Percentiles rank a stretch among this genome's conserved stretches.
These are phyloP conservation scores for Oreochromis grahami DNA, from an alignment of 2,797 vertebrate genomes.

Conservation along the genomic window DNA sequence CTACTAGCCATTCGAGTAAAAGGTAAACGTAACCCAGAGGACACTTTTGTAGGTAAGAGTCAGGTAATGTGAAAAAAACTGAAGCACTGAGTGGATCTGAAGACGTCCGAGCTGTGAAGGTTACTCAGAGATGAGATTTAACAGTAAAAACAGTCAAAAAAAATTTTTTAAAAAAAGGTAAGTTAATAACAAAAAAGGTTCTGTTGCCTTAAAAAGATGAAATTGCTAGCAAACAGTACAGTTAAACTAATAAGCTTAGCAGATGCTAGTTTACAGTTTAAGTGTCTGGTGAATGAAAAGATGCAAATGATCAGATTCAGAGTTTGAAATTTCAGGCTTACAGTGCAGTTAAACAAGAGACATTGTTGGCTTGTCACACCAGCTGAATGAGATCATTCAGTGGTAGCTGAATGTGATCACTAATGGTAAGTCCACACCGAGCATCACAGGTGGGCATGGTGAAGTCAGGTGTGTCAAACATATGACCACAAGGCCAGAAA, in stretches of 20 bases:
- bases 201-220: background rate
- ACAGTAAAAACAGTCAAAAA: fast-evolving
- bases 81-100: background rate
- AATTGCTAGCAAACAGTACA: fast-evolving
- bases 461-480: background rate
- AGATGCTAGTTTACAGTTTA: background rate
- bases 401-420: background rate
- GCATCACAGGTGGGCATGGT: background rate
- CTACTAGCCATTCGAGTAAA: background rate
- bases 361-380: background rate
- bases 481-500: background rate
- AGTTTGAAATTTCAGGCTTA: background rate
- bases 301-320: background rate
- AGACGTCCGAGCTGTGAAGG: background rate
- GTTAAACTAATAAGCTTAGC: background rate
- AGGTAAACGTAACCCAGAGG: background rate
- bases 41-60: background rate
- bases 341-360: background rate
- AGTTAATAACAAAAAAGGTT: background rate
- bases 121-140: background rate
- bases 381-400: background rate
- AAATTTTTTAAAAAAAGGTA: too few species aligned
- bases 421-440: background rate
- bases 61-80: background rate
- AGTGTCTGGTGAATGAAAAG: background rate